These are phyloP conservation scores for Onychomys arenicola DNA, from an alignment of 2,797 vertebrate species.

Conservation along the genomic window DNA sequence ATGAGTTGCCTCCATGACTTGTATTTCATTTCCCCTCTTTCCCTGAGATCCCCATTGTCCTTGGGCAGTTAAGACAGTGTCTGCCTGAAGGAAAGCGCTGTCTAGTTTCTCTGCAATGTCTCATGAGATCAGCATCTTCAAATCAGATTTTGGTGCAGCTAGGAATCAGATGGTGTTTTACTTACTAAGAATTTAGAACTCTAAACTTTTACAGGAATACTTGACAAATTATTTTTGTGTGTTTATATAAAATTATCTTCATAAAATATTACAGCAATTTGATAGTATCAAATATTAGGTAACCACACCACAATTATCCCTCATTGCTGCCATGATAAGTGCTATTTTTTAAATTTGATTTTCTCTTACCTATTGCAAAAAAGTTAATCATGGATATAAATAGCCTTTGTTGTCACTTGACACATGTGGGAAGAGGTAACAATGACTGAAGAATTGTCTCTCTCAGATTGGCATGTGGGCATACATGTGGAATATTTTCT, in stretches of 20 bases:
- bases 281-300: constrained; percentile 1
- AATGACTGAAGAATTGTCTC: background rate
- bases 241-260: constrained; percentile 34
- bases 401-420: background rate
- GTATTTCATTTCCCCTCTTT: background rate
- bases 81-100: background rate
- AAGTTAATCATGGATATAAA: background rate
- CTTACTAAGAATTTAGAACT: background rate
- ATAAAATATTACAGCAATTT: constrained; percentile 36
- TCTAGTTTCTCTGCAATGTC: background rate
- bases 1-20: background rate
- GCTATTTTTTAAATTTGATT: background rate
- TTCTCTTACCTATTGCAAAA: constrained; percentile 45
- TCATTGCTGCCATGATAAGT: background rate
- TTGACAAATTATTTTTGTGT: constrained; percentile 5
- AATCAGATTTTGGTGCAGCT: background rate
- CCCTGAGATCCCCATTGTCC: background rate
- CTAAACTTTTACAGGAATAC: background rate
- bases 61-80: background rate
- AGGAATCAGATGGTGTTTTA: background rate
- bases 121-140: background rate
- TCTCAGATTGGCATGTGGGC: background rate
- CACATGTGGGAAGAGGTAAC: background rate
- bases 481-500: background rate
- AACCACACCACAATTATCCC: background rate